Evolutionary conservation across 2,113 vertebrate genomes (phyloP), one percentile per base, ranked within the genome.

Genomic region (Gopherus flavomarginatus): DNA sequence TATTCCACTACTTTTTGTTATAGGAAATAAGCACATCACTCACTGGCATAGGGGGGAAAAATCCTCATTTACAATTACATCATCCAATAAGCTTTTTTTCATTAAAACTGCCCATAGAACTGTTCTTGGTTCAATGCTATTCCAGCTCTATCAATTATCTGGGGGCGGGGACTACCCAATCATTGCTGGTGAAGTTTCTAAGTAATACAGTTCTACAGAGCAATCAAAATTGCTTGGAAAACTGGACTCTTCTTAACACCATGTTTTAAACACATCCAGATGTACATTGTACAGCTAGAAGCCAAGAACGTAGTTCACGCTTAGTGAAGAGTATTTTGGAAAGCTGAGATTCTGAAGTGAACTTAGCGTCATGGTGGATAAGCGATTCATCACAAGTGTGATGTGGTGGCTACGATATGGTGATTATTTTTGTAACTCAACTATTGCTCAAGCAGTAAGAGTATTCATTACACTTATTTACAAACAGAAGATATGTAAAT

Each of bases 381-480:
- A 62, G 5, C 26, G 0, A 50, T 24, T 0, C 0, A 78, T 56
- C 29, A 35, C 6, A 3, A 62, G 59, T 62, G 14, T 62, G 59
- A 62, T 35, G 31, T 62, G 59, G 13, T 8, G 6, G 14, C 31
- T 31, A 62, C 8, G 29, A 31, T 31, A 62, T 35, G 14, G 5
- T 16, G 59, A 35, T 62, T 62, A 29, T 59, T 59, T 56, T 54
- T 11, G 10, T 59, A 62, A 29, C 11, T 59, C 29, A 12, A 62
- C 59, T 59, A 59, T 59, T 27, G 57, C 27, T 62, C 29, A 31
- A 31, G 59, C 59, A 62, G 31, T 62, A 62, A 29, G 11, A 31
- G 13, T 13, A 31, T 62, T 62, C 31, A 62, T 42, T 4, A 6
- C 49, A 59, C 54, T 4, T 50, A 27, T 44, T 79, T 35, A 44